Base-by-base conservation (phyloP, 2,888 invertebrate species). In the Netelia melanura region DNA sequence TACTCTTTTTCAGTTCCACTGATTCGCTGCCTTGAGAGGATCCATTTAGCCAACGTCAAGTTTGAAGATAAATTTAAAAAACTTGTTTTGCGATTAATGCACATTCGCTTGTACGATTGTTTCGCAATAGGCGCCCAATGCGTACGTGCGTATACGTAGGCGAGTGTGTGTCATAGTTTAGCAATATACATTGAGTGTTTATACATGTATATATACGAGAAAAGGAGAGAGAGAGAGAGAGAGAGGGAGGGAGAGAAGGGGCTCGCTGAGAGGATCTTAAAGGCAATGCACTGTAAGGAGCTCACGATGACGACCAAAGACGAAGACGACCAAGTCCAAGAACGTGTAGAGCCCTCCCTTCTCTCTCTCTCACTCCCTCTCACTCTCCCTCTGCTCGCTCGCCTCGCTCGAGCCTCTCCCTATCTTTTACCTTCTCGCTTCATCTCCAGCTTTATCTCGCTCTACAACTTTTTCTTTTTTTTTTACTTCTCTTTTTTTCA, bases 241-340 rank as follows among this genome's bases (percentile, higher is more conserved):
- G 38, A 48, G 17, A 14, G 17, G 2, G 52, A 52, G 58, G 14
- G 78, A 71, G 71, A 44, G 75, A 85, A 75, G 44, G 76, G 65
- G 79, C 74, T 78, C 81, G 68, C 70, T 38, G 75, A 79, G 92
- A 90, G 92, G 90, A 91, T 90, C 89, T 91, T 91, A 92, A 92
- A 93, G 93, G 91, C 93, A 93, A 93, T 93, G 93, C 92, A 93
- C 93, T 93, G 92, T 93, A 93, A 93, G 93, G 93, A 93, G 93
- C 93, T 92, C 93, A 93, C 92, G 90, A 91, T 89, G 89, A 90
- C 90, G 89, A 85, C 84, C 78, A 56, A 65, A 76, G 80, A 76
- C 70, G 85, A 82, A 71, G 79, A 82, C 78, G 82, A 82, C 75
- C 81, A 79, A 85, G 85, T 85, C 85, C 82, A 80, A 80, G 84